These are phyloP conservation scores for Bubo blakistoni DNA, from an alignment of 2,113 vertebrate genomes.

Conservation along the genomic window DNA sequence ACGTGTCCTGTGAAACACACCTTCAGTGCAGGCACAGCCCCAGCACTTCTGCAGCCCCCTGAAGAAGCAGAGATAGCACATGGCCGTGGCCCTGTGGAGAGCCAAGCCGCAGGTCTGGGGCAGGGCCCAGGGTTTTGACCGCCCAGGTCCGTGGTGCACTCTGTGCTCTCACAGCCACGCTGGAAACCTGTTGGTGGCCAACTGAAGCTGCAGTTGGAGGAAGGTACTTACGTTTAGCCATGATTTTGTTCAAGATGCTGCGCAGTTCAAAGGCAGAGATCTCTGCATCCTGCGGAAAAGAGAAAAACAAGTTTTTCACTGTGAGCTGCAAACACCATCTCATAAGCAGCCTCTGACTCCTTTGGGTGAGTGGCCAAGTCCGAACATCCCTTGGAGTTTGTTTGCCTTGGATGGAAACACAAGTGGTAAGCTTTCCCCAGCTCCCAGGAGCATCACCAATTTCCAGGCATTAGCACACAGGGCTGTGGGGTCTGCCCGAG, in stretches of 20 bases:
- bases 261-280: conserved; percentile 77
- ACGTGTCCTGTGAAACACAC: not conserved
- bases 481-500: not conserved
- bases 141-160: not conserved
- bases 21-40: not conserved
- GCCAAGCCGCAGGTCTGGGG: not conserved
- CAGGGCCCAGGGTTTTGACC: not conserved
- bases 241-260: conserved; percentile 75
- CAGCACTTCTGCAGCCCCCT: accelerated
- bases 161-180: accelerated
- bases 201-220: not conserved
- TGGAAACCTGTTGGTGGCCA: not conserved
- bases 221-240: conserved; percentile 75
- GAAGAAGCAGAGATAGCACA: not conserved
- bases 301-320: not conserved
- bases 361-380: not conserved
- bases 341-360: not conserved
- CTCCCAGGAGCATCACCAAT: not conserved
- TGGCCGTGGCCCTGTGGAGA: accelerated
- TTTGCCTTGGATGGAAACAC: not conserved
- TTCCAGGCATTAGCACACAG: not conserved
- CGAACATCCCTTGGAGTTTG: not conserved
- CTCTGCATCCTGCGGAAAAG: conserved; percentile 72
- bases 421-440: not conserved
- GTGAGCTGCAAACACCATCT: not conserved